Percentiles rank a stretch among this genome's conserved stretches.
phyloP scores from a whole-genome alignment of 2,113 vertebrate species.

The Entomyzon cyanotis region DNA sequence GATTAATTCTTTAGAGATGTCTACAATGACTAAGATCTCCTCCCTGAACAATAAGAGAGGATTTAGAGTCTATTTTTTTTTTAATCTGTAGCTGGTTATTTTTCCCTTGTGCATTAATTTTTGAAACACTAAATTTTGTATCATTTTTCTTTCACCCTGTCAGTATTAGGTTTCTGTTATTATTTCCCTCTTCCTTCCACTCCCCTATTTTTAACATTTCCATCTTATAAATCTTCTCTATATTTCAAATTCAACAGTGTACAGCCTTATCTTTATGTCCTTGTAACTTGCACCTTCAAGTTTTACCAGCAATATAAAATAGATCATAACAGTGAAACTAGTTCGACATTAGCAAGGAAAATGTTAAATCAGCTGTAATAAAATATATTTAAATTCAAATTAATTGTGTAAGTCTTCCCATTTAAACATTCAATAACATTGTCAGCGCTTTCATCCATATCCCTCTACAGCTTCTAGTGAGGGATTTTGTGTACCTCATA shows the following conservation, averaged over 20 bases:
- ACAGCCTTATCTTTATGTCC: neutral
- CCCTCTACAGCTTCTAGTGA: neutral
- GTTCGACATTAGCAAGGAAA: conserved; percentile 15
- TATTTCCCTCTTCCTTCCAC: neutral
- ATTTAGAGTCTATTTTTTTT: neutral
- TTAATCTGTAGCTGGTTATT: neutral
- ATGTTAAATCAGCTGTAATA: neutral
- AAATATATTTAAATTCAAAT: conserved; percentile 26
- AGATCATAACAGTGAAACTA: neutral
- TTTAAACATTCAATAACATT: neutral
- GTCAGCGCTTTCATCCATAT: neutral
- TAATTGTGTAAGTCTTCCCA: neutral
- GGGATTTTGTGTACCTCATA: neutral
- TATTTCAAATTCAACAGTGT: neutral
- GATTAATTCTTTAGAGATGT: neutral
- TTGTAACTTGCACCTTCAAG: neutral
- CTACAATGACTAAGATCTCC: neutral
- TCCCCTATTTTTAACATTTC: neutral
- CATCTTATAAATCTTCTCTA: neutral
- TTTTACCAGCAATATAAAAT: neutral
- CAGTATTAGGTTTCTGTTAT: neutral
- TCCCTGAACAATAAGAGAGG: neutral
- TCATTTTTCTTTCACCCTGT: neutral
- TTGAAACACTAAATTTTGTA: neutral
- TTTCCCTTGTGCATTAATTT: neutral